Evolutionary conservation across 2,888 invertebrate genomes (phyloP), one percentile per base, ranked within the genome.

Genomic region (Ophonus ardosiacus): DNA sequence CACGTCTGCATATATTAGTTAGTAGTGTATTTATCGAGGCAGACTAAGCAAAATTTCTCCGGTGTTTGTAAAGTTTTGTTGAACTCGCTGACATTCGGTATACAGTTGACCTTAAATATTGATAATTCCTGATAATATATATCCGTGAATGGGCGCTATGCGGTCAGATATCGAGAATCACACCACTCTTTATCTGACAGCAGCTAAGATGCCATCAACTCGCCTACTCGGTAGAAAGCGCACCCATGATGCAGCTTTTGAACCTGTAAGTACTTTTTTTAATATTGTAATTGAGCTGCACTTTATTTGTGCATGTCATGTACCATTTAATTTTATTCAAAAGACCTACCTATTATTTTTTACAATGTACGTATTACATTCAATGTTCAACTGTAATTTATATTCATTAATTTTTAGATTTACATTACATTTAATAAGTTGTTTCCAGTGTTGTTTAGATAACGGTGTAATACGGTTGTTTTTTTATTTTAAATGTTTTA

Each of bases 181-280:
- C 79, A 85, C 85, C 80, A 85, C 80, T 85, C 85, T 10, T 40
- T 79, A 71, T 85, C 85, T 85, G 85, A 85, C 85, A 85, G 85
- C 85, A 80, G 80, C 80, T 51, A 80, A 18, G 57, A 85, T 85
- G 85, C 85, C 85, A n/a, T 79, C 85, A 4, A 59, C 80, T 10
- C 79, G 57, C 15, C 18, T 85, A 10, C 15, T 80, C 24, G 8
- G 56, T 38, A 68, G 80, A 68, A 85, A 85, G 65, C 85, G 85
- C 18, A 85, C 85, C 7, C 59, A 80, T 40, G 80, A 85, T 40
- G 40, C 31, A 59, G 57, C 56, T 10, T 21, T 85, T 71, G 18
- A 80, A 59, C 85, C 85, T 80, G 85, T 85, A 85, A 85, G 85
- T 85, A 63, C 10, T 43, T 63, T 84, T 79, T 2, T 84, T 17